Evolutionary conservation across 2,113 vertebrate genomes (phyloP), one percentile per base, ranked within the genome.

Genomic region (Coptodon rendalli): DNA sequence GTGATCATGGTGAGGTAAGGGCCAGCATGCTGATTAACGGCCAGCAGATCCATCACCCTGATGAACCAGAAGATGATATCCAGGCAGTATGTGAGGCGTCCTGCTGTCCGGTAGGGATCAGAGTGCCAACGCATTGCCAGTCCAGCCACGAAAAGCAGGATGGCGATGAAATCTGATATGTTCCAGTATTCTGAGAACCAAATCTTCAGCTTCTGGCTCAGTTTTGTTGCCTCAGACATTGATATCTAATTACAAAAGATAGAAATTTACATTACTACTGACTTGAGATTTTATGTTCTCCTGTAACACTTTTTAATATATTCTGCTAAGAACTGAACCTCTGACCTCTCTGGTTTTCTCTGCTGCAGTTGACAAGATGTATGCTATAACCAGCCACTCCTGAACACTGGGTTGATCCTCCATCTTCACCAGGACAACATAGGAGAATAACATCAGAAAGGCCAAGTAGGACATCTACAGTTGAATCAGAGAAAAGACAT

Each of bases 161-260:
- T 98, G 40, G 97, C 99, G 27, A 98, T 61, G 50, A 97, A 97
- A 88, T 99, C 99, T 22, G 97, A 97, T 61, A 97, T 86, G 94
- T 99, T 99, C 99, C 99, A 99, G 93, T 99, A 99, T 90, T 99
- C 98, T 36, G 96, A 96, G 90, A 99, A 97, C 98, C 98, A 99
- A 79, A 99, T 95, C 92, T 98, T 99, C 89, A 99, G 93, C 92
- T 99, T 99, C 89, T 98, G 98, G 56, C 81, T 95, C 84, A 98
- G 95, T 88, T 98, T 98, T 86, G 96, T 96, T 4, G 99, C 98
- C 92, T 99, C 98, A 45, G 98, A 99, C 94, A 98, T 97, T 89
- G 97, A 96, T 2, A 99, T 96, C 98, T 99, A 45, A 81, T 34
- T 5, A 73, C 27, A 34, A 81, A 13, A 22, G 5, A 80, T 10